Evolutionary conservation across 2,888 invertebrate genomes (phyloP), one percentile per base, ranked within the genome.

Genomic region (Aplocera efformata): DNA sequence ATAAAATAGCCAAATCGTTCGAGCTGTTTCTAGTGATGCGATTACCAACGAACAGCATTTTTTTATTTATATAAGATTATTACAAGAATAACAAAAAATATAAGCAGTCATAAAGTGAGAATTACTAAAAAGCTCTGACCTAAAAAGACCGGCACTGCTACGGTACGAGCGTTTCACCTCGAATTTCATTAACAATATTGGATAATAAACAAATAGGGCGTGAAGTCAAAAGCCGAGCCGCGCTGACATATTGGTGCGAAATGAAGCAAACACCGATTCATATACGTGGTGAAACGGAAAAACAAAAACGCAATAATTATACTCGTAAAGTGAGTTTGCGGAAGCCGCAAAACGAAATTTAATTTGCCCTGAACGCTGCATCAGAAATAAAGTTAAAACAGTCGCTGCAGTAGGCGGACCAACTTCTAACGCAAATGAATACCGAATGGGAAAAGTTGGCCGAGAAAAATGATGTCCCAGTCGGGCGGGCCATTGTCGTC

Each of bases 351-450:
- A 86, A 85, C 81, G 85, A 86, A 88, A 88, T 86, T 86, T 86
- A 88, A 88, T 88, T 88, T 86, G 85, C 81, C 80, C 80, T 84
- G 88, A 88, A 86, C 80, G 84, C 82, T 85, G 88, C 86, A 86
- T 85, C 88, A 85, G 83, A 83, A 85, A 85, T 85, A 86, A 85
- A 86, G 85, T 86, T 86, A 84, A 86, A 86, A 86, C 84, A 86
- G 86, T 84, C 81, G 77, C 75, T 82, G 85, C 84, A 84, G 79
- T 77, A 74, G 81, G 79, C 76, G 72, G 75, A 56, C 72, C 72
- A 88, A 86, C 86, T 88, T 86, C 84, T 85, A 86, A 88, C 86
- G 82, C 84, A 84, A 86, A 88, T 88, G 88, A 88, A 88, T 86
- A 88, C 83, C 79, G 85, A 88, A 86, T 86, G 84, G 82, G 84